These are phyloP conservation scores for Falco cherrug DNA, from an alignment of 2,797 vertebrate species.

Conservation along the genomic window DNA sequence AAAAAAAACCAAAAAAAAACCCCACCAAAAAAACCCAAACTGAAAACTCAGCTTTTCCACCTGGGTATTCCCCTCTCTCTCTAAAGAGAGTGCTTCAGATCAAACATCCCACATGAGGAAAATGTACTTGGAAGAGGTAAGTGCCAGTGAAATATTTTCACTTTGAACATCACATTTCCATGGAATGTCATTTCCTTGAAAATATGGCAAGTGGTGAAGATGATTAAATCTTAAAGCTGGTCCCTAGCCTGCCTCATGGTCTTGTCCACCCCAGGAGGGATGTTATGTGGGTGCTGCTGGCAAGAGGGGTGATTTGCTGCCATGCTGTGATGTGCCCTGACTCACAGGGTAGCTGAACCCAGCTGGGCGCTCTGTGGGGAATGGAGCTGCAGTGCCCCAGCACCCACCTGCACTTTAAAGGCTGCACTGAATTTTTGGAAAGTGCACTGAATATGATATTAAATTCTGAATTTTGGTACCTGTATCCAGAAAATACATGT, in stretches of 20 bases:
- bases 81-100: neutral
- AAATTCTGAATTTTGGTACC: neutral
- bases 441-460: neutral
- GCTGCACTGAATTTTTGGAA: neutral
- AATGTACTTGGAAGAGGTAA: neutral
- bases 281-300: neutral
- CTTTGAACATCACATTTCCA: neutral
- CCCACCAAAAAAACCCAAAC: too few relatives aligned
- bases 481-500: neutral
- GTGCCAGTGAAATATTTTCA: neutral
- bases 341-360: neutral
- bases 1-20: too few relatives aligned
- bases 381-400: accelerated
- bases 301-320: neutral
- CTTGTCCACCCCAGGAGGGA: neutral
- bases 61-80: neutral
- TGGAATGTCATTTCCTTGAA: neutral
- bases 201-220: neutral
- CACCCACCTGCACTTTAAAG: accelerated
- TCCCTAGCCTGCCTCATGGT: neutral
- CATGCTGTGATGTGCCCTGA: accelerated
- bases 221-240: accelerated
- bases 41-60: neutral
- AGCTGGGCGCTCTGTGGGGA: accelerated
- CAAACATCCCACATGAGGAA: neutral